Conservation (phyloP, 2,888 invertebrate species). For the Cinara cedri region DNA sequence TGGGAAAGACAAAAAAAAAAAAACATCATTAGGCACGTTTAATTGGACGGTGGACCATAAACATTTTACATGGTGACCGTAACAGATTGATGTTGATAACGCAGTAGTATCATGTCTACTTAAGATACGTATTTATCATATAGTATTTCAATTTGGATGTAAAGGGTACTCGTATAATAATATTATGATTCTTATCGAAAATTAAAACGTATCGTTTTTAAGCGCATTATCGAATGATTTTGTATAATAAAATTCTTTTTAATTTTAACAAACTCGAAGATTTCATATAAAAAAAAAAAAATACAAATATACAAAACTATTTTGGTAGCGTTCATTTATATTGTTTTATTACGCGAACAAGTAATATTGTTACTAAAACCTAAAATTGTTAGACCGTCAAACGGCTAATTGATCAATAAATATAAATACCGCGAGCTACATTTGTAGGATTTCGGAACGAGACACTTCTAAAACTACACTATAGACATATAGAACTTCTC, state of each 20-base stretch:
- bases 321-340: not conserved
- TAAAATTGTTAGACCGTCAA: not conserved
- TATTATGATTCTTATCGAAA: conserved; percentile 17
- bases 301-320: not conserved
- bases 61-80: not conserved
- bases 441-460: not conserved
- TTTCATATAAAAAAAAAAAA: not conserved
- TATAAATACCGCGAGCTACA: not conserved
- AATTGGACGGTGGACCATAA: conserved; percentile 34
- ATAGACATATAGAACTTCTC: not conserved
- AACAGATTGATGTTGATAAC: conserved; percentile 22
- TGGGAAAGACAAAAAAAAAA: conserved; percentile 5
- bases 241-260: conserved; percentile 4
- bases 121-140: conserved; percentile 38
- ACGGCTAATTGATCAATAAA: conserved; percentile 12
- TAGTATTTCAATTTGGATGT: conserved; percentile 11
- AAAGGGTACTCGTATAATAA: not conserved
- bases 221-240: not conserved
- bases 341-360: conserved; percentile 2
- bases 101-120: conserved; percentile 22
- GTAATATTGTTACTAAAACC: not conserved
- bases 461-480: too few relatives aligned
- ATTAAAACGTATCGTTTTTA: conserved; percentile 5
- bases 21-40: conserved; percentile 34
- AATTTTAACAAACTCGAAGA: not conserved